Evolutionary conservation across 2,888 invertebrate species (phyloP), one percentile per base, ranked within the genome.

Genomic region (Cheilosia scutellata): DNA sequence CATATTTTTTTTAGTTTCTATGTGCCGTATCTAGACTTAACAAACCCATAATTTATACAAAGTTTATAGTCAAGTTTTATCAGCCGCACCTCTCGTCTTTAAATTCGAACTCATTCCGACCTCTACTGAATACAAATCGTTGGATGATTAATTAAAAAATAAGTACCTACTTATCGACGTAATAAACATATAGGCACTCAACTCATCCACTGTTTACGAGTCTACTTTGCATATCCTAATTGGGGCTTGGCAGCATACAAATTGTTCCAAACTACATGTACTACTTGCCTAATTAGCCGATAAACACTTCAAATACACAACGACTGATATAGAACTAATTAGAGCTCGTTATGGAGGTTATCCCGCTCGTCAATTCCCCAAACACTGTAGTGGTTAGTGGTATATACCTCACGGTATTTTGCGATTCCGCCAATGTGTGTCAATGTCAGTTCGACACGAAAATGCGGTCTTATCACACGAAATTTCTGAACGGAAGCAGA

Each of bases 201-300:
- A 58, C 70, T 57, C 58, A 25, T 77, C 53, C 44, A 25, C 20
- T 53, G 20, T 27, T 20, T 13, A 37, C 31, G 37, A 40, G 13
- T 9, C 25, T 42, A 47, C 29, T 84, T 84, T 80, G 71, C 84
- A 84, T 79, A 79, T 70, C 70, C 79, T 60, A 66, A 71, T 60
- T 82, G 29, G 63, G 51, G 49, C 47, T 76, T 29, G 42, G 29
- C 49, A 37, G 31, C 63, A 37, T 40, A 58, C 42, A 71, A 75
- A 68, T 68, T 75, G 66, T 62, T 66, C 40, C 65, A 58, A 76
- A 58, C 40, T 76, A 68, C 72, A 55, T 20, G 29, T 65, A 77
- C 33, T n/a, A 27, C 58, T 65, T 58, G 76, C 76, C 65, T 62
- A 84, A 84, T 80, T 84, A 75, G 55, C 60, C 58, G 70, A 80